Percentiles rank a stretch among this genome's conserved stretches.
phyloP scores from a whole-genome alignment of 2,888 invertebrate species.

The Kuschelorhynchus macadamiae region DNA sequence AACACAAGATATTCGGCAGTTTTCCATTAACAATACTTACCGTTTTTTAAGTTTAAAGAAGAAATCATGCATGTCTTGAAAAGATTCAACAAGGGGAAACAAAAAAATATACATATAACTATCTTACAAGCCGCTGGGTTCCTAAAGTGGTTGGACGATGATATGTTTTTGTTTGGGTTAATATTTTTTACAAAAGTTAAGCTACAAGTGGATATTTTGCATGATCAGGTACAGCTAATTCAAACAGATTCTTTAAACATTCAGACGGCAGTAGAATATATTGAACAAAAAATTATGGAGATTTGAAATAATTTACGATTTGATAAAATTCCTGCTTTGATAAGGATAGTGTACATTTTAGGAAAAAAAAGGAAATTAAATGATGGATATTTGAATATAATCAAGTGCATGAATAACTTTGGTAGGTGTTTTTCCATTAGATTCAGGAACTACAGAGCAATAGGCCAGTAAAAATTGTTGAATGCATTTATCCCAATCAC shows the following conservation, averaged over 20 bases:
- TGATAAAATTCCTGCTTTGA: background rate
- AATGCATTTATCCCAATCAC: too few species aligned
- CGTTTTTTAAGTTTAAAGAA: conserved; percentile 2
- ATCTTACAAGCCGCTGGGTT: conserved; percentile 20
- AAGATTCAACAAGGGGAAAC: background rate
- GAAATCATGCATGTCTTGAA: conserved; percentile 15
- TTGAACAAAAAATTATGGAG: conserved; percentile 12
- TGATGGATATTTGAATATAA: background rate
- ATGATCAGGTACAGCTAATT: conserved; percentile 9
- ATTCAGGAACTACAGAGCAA: too few species aligned
- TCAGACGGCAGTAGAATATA: conserved; percentile 1
- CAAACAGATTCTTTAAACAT: conserved; percentile 13
- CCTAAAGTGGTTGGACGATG: conserved; percentile 11
- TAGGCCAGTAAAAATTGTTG: too few species aligned
- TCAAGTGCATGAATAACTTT: too few species aligned
- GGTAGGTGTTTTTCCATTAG: too few species aligned
- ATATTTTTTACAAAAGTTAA: conserved; percentile 6
- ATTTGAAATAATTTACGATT: conserved; percentile 13
- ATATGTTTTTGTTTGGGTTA: conserved; percentile 20
- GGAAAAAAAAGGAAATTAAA: background rate
- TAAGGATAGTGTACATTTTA: too few species aligned
- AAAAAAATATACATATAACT: conserved; percentile 13
- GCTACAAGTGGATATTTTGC: conserved; percentile 22
- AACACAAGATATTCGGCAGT: too few species aligned
- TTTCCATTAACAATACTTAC: too few species aligned